Base-by-base conservation (phyloP, 2,797 vertebrate genomes). In the Chrosomus eos region DNA sequence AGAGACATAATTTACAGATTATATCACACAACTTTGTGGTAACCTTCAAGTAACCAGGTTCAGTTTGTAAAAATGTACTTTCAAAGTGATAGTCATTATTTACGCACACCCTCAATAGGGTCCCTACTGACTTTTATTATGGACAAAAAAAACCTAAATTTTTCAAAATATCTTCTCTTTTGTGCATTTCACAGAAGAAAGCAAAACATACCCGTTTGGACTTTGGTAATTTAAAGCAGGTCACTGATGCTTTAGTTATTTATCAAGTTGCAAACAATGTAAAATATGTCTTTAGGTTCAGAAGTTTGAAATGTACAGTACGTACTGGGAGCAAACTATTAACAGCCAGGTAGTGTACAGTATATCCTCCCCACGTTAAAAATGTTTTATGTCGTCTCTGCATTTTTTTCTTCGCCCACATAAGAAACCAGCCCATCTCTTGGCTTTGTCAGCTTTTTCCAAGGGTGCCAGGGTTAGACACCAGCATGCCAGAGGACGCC, bases 401-500 rank as follows among this genome's bases (percentile, higher is more conserved):
- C 80, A 70, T 91, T 89, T 89, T 33, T 48, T 86, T 87, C 73
- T 75, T 48, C 62, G 9, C 13, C 72, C 51, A 75, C 78, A 90
- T 85, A 94, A 94, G 89, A 93, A 89, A 86, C 45, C 76, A 84
- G 55, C 72, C 58, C 88, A 90, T 82, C 87, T 85, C 89, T 81
- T 90, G 86, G 87, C 89, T 81, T 80, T 86, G 78, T 85, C 88
- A 31, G 73, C 89, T 28, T 91, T 91, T 87, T 77, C 75, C 21
- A 87, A 90, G 62, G 80, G 28, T 68, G 90, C 90, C 87, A 0
- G 89, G 92, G 93, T 92, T 92, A 94, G 92, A 90, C 40, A 84
- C 88, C 88, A 89, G 88, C 91, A 92, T 90, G 89, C 83, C 87
- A 66, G 8, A 86, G 87, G 90, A 92, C 88, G 83, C 84, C 68